Evolutionary conservation across 2,797 vertebrate genomes (phyloP), one percentile per base, ranked within the genome.

Genomic region (Leptatherina wallacei): DNA sequence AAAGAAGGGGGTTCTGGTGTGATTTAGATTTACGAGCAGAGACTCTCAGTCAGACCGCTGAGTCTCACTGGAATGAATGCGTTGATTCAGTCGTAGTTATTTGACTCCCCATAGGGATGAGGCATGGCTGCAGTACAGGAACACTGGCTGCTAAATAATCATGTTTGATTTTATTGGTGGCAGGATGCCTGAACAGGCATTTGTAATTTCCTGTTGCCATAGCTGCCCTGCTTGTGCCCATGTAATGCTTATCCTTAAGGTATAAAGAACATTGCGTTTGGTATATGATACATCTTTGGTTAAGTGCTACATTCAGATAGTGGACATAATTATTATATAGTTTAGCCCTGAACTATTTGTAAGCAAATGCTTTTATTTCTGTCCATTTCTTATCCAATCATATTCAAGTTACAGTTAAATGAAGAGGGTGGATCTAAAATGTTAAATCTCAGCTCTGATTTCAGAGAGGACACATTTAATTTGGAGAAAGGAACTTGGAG

Each of bases 11-110:
- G 22, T 63, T 71, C 65, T 65, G 57, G 27, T 69, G 38, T 57
- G 79, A 64, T 57, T 33, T 70, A 75, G 78, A 83, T 87, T 88
- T 78, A 84, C 42, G 62, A 75, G 80, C 68, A 52, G 38, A 59
- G 75, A 61, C 75, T 71, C n/a, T 10, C 59, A 81, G 63, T 68
- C 67, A 75, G 88, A 80, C 78, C 80, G 12, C 69, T 14, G 64
- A 83, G 60, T 69, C 65, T 77, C 59, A 62, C 22, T 3, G 22
- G 57, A 63, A 78, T 89, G 80, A 91, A 89, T 75, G 82, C 69
- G 74, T 64, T 71, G 81, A 91, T 91, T 91, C 83, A 89, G 80
- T 2, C n/a, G 32, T 33, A 38, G 75, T 71, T 73, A 79, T 80
- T 61, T 59, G 77, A 80, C 78, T 81, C 74, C 86, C 78, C 22